Evolutionary conservation across 2,113 vertebrate species (phyloP).

Genomic region (Gadus macrocephalus): DNA sequence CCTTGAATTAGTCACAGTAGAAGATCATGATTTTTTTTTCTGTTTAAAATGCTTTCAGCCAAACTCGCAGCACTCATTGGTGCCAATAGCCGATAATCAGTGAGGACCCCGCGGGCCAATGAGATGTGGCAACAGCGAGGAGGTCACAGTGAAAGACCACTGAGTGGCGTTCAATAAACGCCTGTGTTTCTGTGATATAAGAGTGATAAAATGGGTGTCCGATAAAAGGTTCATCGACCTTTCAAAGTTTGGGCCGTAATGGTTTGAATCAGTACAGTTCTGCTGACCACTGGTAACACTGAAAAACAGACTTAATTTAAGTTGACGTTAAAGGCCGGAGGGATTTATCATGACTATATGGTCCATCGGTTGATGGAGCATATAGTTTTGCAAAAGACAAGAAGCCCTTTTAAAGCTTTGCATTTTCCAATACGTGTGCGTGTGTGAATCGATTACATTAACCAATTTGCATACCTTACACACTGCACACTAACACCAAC

Average conservation of each 20-base stretch:
- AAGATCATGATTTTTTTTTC: constrained; percentile 21
- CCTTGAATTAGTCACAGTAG: constrained; percentile 42
- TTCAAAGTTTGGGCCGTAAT: constrained; percentile 3
- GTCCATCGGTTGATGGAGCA: no score
- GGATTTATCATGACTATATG: no score
- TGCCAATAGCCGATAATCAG: constrained; percentile 21
- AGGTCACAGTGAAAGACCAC: constrained; percentile 22
- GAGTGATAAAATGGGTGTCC: background rate
- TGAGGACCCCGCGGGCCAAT: constrained; percentile 27
- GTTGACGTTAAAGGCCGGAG: background rate
- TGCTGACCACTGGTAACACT: constrained; percentile 1
- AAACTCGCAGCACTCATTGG: constrained; percentile 23
- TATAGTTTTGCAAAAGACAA: no score
- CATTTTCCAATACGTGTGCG: background rate
- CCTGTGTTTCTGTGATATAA: background rate
- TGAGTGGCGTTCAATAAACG: constrained; percentile 30
- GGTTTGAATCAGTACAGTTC: background rate
- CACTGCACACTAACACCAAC: no score
- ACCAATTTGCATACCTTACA: no score
- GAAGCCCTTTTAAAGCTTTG: no score
- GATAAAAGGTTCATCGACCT: background rate
- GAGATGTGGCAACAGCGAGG: constrained; percentile 31
- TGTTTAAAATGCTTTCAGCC: constrained; percentile 33
- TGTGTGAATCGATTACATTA: background rate
- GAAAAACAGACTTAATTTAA: background rate